Percentiles rank a stretch among this genome's conserved stretches.
Evolutionary conservation across 2,113 vertebrate species (phyloP).

Genomic region (Marcusenius ussheri): DNA sequence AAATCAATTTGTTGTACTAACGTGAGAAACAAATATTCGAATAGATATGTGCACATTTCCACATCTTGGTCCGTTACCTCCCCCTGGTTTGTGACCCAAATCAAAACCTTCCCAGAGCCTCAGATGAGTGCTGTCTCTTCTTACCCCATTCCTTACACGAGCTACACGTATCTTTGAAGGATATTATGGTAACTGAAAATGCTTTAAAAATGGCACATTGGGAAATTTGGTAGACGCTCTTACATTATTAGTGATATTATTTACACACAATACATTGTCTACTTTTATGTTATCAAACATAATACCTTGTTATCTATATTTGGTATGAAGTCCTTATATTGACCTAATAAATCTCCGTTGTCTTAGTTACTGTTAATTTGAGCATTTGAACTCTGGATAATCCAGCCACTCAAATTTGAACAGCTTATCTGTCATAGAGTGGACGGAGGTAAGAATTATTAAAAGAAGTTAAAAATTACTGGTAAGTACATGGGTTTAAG

Average conservation of each 20-base stretch:
- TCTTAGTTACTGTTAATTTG: not conserved
- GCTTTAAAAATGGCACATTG: not conserved
- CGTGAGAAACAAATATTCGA: not conserved
- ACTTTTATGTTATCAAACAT: not conserved
- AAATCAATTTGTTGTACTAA: not conserved
- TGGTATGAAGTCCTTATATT: not conserved
- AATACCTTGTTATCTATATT: not conserved
- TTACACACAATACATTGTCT: not conserved
- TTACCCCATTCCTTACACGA: not conserved
- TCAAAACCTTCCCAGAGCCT: not conserved
- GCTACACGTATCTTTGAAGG: not conserved
- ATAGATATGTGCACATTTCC: not conserved
- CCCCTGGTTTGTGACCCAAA: not conserved
- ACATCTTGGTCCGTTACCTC: not conserved
- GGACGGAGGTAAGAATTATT: not conserved
- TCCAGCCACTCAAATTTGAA: not conserved
- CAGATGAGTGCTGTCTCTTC: not conserved
- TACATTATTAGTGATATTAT: not conserved
- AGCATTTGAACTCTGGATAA: not conserved
- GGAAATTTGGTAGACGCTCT: not conserved
- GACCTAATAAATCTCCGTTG: not conserved
- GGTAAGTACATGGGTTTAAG: not conserved
- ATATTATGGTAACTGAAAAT: not conserved
- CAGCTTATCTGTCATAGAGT: not conserved
- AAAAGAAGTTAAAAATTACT: not conserved